Conservation (phyloP, 1,140 invertebrate genomes). For the Danaus melanippus region DNA sequence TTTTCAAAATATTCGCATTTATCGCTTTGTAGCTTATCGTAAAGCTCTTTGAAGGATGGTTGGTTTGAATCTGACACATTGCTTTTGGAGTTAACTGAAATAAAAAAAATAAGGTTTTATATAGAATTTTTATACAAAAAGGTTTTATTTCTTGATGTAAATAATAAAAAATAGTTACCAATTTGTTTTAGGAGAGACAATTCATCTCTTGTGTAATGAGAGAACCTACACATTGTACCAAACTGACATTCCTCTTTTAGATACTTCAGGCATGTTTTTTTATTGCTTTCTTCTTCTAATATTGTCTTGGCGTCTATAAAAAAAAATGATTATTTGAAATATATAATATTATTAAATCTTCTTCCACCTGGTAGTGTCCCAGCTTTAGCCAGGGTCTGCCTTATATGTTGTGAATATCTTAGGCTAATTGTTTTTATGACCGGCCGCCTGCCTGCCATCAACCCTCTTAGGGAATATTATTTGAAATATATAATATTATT, state of each 20-base stretch:
- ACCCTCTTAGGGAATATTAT: no score
- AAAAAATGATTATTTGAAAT: constrained; percentile 2
- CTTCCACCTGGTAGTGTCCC: no score
- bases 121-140: constrained; percentile 9
- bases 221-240: constrained; percentile 75
- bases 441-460: no score
- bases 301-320: constrained; percentile 74
- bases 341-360: no score
- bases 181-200: constrained; percentile 71
- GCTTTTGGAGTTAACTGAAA: constrained; percentile 55
- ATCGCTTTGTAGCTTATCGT: constrained; percentile 60
- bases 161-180: constrained; percentile 53
- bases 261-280: constrained; percentile 75
- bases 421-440: no score
- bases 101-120: constrained; percentile 3
- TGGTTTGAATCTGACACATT: constrained; percentile 31
- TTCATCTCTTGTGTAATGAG: constrained; percentile 75
- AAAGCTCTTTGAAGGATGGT: constrained; percentile 62
- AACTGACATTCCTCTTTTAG: constrained; percentile 75
- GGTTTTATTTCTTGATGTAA: no score
- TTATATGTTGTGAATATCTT: no score
- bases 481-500: no score
- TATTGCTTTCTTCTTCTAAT: constrained; percentile 73
- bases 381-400: no score
- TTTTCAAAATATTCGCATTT: constrained; percentile 29